Percentiles rank a stretch among this genome's conserved stretches.
phyloP scores from a whole-genome alignment of 2,888 invertebrate genomes.

The Lasioglossum leucozonium region DNA sequence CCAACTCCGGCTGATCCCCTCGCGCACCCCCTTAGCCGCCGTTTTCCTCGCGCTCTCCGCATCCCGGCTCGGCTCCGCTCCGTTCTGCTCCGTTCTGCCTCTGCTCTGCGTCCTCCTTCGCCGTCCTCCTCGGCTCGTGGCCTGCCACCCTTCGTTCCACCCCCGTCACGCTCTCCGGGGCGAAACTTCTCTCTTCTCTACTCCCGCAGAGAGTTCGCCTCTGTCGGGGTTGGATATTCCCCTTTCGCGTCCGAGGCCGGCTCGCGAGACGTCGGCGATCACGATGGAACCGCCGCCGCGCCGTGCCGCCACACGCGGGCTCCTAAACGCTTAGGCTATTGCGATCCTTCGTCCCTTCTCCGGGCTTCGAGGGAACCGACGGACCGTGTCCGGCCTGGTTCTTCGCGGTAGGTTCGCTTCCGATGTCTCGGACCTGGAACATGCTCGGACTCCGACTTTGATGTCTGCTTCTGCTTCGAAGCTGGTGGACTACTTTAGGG shows the following conservation, averaged over 20 bases:
- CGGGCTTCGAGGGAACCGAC: conserved; percentile 28
- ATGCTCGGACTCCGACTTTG: not conserved
- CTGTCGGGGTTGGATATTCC: conserved; percentile 58
- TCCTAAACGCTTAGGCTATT: conserved; percentile 13
- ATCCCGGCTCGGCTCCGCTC: conserved; percentile 22
- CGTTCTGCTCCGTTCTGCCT: conserved; percentile 39
- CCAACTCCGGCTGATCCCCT: conserved; percentile 83
- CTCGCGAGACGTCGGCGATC: conserved; percentile 58
- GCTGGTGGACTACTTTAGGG: not conserved
- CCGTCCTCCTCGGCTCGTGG: conserved; percentile 69
- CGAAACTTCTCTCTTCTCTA: conserved; percentile 81
- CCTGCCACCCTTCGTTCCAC: conserved; percentile 81
- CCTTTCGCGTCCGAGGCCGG: conserved; percentile 29
- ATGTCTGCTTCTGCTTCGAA: not conserved
- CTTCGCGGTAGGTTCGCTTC: conserved; percentile 42
- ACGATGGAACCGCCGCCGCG: conserved; percentile 32
- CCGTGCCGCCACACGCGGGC: not conserved
- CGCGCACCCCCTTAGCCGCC: conserved; percentile 72
- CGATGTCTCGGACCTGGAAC: conserved; percentile 15
- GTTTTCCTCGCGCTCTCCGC: conserved; percentile 60
- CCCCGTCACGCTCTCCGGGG: conserved; percentile 83
- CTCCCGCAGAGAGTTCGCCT: conserved; percentile 79
- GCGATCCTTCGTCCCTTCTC: conserved; percentile 23
- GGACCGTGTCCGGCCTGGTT: conserved; percentile 44
- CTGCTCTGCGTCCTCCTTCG: conserved; percentile 57